These are phyloP conservation scores for Aradophagus sp. DNA, from an alignment of 1,140 invertebrate genomes.

Conservation along the genomic window DNA sequence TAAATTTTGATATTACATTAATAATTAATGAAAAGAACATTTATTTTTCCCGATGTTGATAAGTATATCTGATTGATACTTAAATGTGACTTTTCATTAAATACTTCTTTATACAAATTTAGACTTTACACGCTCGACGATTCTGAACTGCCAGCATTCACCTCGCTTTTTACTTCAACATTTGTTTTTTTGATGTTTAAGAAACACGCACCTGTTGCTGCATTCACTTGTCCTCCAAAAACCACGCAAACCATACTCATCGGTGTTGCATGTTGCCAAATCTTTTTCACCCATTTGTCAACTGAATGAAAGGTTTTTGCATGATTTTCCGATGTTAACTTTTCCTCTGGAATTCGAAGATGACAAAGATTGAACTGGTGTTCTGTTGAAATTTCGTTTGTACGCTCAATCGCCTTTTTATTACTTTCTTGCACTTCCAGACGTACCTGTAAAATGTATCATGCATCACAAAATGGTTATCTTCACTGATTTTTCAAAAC, in stretches of 20 bases:
- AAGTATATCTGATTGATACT: too few relatives aligned
- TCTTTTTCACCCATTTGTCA: slow-evolving; percentile 78
- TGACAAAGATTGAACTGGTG: slow-evolving; percentile 79
- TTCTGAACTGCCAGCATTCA: too few relatives aligned
- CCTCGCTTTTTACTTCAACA: background rate
- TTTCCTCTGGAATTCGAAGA: slow-evolving; percentile 72
- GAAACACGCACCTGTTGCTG: slow-evolving; percentile 75
- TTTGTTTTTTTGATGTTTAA: slow-evolving; percentile 70
- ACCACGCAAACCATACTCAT: slow-evolving; percentile 77
- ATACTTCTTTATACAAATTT: too few relatives aligned
- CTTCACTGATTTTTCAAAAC: too few relatives aligned
- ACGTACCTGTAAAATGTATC: slow-evolving; percentile 59
- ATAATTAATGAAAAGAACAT: too few relatives aligned
- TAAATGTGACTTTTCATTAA: too few relatives aligned
- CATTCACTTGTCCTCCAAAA: slow-evolving; percentile 75
- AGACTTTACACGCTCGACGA: too few relatives aligned
- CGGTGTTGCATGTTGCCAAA: slow-evolving; percentile 77
- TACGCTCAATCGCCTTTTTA: slow-evolving; percentile 74
- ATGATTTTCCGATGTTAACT: slow-evolving; percentile 66
- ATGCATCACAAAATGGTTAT: too few relatives aligned
- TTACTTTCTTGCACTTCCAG: slow-evolving; percentile 70
- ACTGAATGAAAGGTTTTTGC: slow-evolving; percentile 74
- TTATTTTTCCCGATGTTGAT: too few relatives aligned
- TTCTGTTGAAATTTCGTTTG: slow-evolving; percentile 73
- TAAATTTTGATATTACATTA: too few relatives aligned